Evolutionary conservation across 2,888 invertebrate species (phyloP).

Genomic region (Synanthedon tipuliformis): DNA sequence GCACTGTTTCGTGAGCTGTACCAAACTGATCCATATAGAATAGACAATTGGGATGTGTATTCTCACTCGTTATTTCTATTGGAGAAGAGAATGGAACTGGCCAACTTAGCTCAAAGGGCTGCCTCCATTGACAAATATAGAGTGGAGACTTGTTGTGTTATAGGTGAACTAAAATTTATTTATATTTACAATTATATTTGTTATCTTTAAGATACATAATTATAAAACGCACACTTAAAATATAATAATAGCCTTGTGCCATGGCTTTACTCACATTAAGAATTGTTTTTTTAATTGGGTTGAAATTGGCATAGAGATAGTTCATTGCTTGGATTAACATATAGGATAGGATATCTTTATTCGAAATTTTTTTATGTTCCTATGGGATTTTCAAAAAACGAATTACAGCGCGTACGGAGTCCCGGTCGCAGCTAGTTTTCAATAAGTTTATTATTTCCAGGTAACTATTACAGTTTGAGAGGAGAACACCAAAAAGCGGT

Average conservation of each 20-base stretch:
- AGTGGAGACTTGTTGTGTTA: slow-evolving; percentile 97
- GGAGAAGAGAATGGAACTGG: slow-evolving; percentile 91
- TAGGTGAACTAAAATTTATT: slow-evolving; percentile 71
- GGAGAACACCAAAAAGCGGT: slow-evolving; percentile 98
- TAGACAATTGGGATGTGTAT: slow-evolving; percentile 96
- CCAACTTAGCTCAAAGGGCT: slow-evolving; percentile 92
- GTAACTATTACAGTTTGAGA: slow-evolving; percentile 96
- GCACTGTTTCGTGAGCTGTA: slow-evolving; percentile 85
- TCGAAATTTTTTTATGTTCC: too few relatives aligned
- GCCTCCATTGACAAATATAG: slow-evolving; percentile 95
- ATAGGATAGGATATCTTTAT: too few relatives aligned
- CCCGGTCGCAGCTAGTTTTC: not conserved
- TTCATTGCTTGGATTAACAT: too few relatives aligned
- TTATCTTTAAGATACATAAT: too few relatives aligned
- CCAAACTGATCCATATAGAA: slow-evolving; percentile 88
- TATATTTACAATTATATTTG: too few relatives aligned
- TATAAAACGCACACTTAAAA: too few relatives aligned
- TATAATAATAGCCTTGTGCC: too few relatives aligned
- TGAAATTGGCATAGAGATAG: not conserved
- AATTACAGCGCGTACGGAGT: too few relatives aligned
- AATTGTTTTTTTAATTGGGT: not conserved
- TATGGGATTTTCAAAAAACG: too few relatives aligned
- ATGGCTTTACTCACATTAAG: too few relatives aligned
- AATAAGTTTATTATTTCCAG: slow-evolving; percentile 52
- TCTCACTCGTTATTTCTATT: slow-evolving; percentile 96